Conservation (phyloP, 1,140 invertebrate genomes). For the Aphelenchoides avenae region DNA sequence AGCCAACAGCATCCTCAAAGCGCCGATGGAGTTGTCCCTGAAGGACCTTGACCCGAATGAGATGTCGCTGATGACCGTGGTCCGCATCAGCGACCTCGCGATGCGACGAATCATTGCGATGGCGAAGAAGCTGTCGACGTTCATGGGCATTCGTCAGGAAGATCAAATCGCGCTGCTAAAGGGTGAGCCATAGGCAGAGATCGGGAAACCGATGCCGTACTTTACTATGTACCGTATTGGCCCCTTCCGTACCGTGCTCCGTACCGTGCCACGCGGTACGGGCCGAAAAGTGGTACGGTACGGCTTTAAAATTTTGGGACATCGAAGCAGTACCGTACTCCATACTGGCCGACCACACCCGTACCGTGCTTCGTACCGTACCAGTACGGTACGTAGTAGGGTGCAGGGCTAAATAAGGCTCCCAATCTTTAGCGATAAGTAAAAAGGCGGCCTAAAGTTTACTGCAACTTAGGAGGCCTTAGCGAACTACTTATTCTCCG, state of each 20-base stretch:
- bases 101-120: constrained; percentile 26
- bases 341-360: no score
- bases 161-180: constrained; percentile 29
- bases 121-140: constrained; percentile 15
- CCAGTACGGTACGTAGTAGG: no score
- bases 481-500: constrained; percentile 25
- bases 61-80: constrained; percentile 13
- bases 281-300: no score
- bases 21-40: constrained; percentile 21
- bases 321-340: neutral
- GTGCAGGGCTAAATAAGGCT: neutral
- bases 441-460: neutral
- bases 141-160: constrained; percentile 5
- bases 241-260: no score
- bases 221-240: no score
- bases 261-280: no score
- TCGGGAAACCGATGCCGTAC: no score
- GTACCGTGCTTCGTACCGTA: no score
- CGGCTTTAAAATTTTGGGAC: neutral
- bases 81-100: constrained; percentile 20
- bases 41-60: constrained; percentile 16
- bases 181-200: constrained; percentile 15
- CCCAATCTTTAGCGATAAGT: neutral
- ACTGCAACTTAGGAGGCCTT: constrained; percentile 18
- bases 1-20: constrained; percentile 24